Percentiles rank a stretch among this genome's conserved stretches.
These are phyloP conservation scores for Nymphicus hollandicus DNA, from an alignment of 2,113 vertebrate genomes.

Conservation along the genomic window DNA sequence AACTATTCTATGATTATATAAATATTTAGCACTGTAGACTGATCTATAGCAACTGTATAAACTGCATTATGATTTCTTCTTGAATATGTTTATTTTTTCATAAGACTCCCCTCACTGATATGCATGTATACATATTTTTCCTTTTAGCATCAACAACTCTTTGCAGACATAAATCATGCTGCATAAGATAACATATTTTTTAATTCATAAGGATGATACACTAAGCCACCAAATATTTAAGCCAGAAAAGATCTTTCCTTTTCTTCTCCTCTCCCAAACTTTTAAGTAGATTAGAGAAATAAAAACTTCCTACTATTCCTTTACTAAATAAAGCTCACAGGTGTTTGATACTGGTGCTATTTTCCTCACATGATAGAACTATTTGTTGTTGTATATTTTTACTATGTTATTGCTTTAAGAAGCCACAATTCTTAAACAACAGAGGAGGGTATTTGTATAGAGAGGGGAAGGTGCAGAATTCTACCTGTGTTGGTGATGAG, in stretches of 20 bases:
- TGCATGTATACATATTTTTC: not conserved
- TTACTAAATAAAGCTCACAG: not conserved
- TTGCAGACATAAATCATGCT: not conserved
- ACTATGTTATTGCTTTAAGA: not conserved
- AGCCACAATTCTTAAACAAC: not conserved
- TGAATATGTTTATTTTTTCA: not conserved
- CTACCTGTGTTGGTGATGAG: not conserved
- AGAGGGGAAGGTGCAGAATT: not conserved
- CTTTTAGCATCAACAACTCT: not conserved
- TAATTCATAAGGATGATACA: not conserved
- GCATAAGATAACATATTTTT: not conserved
- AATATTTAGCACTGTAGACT: not conserved
- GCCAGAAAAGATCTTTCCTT: not conserved
- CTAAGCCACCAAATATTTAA: not conserved
- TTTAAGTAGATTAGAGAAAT: not conserved
- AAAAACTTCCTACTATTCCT: not conserved
- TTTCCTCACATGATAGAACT: not conserved
- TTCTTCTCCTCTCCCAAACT: not conserved
- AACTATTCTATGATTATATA: not conserved
- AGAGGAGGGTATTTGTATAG: not conserved
- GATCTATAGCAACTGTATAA: not conserved
- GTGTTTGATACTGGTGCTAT: not conserved
- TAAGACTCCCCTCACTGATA: not conserved
- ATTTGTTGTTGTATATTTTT: not conserved
- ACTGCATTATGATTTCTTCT: not conserved